Evolutionary conservation across 2,888 invertebrate species (phyloP).

Genomic region (Plagodis pulveraria): DNA sequence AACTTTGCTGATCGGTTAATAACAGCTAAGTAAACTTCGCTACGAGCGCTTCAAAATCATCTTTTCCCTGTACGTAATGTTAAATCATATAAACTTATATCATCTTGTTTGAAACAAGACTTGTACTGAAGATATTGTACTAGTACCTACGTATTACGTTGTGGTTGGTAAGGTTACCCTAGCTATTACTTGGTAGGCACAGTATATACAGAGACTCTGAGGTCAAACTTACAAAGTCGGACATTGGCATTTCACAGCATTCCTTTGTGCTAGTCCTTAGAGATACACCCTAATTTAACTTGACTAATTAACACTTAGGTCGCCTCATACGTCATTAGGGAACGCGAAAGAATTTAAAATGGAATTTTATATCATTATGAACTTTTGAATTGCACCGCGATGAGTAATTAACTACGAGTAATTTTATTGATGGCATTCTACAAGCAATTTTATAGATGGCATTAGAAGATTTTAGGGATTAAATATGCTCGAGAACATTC

Average conservation of each 20-base stretch:
- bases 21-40: too few species aligned
- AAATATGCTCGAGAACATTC: conserved; percentile 1
- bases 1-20: too few species aligned
- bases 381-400: conserved; percentile 15
- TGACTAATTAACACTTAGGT: conserved; percentile 46
- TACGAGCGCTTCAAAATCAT: too few species aligned
- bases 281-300: conserved; percentile 49
- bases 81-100: too few species aligned
- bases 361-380: conserved; percentile 17
- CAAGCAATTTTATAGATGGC: conserved; percentile 5
- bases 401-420: conserved; percentile 9
- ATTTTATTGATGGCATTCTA: conserved; percentile 1
- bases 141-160: too few species aligned
- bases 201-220: conserved; percentile 19
- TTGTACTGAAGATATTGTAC: too few species aligned
- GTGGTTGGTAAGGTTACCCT: conserved; percentile 9
- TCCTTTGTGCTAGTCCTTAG: conserved; percentile 46
- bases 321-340: conserved; percentile 23
- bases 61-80: too few species aligned
- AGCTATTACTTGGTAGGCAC: conserved; percentile 14
- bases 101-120: too few species aligned
- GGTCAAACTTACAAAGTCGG: conserved; percentile 41
- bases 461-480: conserved; percentile 10
- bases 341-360: conserved; percentile 26
- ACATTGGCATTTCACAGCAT: conserved; percentile 36